Evolutionary conservation across 2,113 vertebrate species (phyloP).

Genomic region (Baryphthengus martii): DNA sequence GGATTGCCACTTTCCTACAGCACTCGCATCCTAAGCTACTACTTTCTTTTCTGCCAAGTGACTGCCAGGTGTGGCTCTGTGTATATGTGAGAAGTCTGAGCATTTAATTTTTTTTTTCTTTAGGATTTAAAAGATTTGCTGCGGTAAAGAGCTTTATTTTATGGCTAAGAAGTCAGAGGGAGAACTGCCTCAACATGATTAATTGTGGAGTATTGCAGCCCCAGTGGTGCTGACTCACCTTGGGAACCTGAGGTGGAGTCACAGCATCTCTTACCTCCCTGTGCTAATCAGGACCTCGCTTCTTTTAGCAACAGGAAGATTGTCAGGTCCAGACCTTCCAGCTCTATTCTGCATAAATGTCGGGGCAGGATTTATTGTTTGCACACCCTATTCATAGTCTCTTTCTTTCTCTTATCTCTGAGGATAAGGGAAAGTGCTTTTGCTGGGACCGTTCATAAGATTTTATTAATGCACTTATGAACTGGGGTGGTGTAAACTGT

Average conservation of each 20-base stretch:
- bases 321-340: not conserved
- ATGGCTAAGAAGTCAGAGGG: not conserved
- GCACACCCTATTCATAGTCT: not conserved
- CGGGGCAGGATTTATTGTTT: not conserved
- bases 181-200: not conserved
- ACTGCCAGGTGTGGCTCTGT: not conserved
- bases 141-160: conserved; percentile 1
- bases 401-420: not conserved
- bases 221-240: not conserved
- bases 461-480: not conserved
- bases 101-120: not conserved
- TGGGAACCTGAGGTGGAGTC: not conserved
- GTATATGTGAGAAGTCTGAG: not conserved
- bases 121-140: not conserved
- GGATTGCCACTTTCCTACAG: not conserved
- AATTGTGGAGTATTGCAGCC: not conserved
- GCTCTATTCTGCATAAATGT: not conserved
- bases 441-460: not conserved
- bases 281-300: fast-evolving
- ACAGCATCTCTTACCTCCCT: not conserved
- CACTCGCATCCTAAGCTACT: not conserved
- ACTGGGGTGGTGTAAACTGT: not conserved
- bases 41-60: not conserved
- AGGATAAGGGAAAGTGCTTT: not conserved
- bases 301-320: not conserved